Evolutionary conservation across 2,888 invertebrate genomes (phyloP).

Genomic region (Merodon equestris): DNA sequence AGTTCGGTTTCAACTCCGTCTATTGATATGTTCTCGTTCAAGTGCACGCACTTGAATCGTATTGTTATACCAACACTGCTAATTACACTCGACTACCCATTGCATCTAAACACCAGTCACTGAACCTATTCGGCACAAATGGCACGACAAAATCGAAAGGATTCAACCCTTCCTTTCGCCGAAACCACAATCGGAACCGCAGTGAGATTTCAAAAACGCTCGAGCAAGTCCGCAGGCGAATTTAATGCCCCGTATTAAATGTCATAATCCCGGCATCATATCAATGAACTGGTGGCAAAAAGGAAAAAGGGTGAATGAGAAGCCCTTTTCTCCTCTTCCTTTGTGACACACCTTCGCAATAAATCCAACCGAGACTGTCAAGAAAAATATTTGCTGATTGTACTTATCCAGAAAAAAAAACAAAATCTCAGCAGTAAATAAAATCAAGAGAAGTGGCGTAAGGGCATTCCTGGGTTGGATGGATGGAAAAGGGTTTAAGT

Average conservation of each 20-base stretch:
- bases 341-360: constrained; percentile 62
- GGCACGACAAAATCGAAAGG: constrained; percentile 21
- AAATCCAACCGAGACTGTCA: constrained; percentile 37
- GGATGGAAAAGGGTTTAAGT: constrained; percentile 25
- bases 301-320: constrained; percentile 36
- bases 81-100: constrained; percentile 40
- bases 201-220: constrained; percentile 33
- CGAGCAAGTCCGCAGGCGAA: constrained; percentile 41
- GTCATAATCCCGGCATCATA: constrained; percentile 62
- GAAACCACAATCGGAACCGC: constrained; percentile 23
- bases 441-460: constrained; percentile 24
- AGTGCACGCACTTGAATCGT: constrained; percentile 27
- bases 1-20: too few relatives aligned
- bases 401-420: constrained; percentile 19
- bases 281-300: constrained; percentile 22
- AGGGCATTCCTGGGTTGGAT: not conserved
- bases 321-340: constrained; percentile 30
- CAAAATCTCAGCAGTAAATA: constrained; percentile 35
- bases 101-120: constrained; percentile 57
- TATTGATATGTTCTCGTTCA: too few relatives aligned
- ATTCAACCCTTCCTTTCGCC: constrained; percentile 5
- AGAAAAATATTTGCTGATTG: constrained; percentile 59
- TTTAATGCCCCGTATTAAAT: constrained; percentile 59
- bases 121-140: constrained; percentile 2
- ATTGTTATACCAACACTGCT: constrained; percentile 38